phyloP scores from a whole-genome alignment of 2,113 vertebrate genomes.

The Manacus vitellinus region DNA sequence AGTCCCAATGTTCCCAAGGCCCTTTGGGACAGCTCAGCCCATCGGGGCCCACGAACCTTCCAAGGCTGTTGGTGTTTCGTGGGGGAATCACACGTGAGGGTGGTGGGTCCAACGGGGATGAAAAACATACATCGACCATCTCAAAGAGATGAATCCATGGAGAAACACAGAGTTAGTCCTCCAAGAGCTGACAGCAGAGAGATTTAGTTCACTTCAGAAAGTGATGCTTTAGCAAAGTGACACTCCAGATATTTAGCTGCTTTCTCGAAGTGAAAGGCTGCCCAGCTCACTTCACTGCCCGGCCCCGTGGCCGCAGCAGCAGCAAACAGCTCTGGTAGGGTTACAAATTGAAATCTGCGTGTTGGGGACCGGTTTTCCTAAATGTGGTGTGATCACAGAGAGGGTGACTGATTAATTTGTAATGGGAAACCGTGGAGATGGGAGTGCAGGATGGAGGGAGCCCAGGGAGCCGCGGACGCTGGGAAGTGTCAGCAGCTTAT shows the following conservation, averaged over 20 bases:
- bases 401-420: neutral
- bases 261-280: neutral
- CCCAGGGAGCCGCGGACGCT: neutral
- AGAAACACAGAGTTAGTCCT: neutral
- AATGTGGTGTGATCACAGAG: neutral
- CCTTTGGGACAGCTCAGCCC: neutral
- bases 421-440: neutral
- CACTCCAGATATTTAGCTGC: neutral
- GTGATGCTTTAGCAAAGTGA: constrained; percentile 20
- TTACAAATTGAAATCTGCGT: neutral
- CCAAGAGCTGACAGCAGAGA: neutral
- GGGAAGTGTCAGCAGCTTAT: neutral
- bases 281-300: constrained; percentile 11
- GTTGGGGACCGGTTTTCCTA: neutral
- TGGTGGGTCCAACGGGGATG: neutral
- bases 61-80: neutral
- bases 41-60: neutral
- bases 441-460: neutral
- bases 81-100: no score
- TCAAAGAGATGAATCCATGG: neutral
- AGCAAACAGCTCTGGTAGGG: neutral
- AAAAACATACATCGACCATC: neutral
- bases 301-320: neutral
- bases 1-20: neutral
- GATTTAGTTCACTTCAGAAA: constrained; percentile 11